Evolutionary conservation across 2,888 invertebrate genomes (phyloP), one percentile per base, ranked within the genome.

Genomic region (Andrena flavipes): DNA sequence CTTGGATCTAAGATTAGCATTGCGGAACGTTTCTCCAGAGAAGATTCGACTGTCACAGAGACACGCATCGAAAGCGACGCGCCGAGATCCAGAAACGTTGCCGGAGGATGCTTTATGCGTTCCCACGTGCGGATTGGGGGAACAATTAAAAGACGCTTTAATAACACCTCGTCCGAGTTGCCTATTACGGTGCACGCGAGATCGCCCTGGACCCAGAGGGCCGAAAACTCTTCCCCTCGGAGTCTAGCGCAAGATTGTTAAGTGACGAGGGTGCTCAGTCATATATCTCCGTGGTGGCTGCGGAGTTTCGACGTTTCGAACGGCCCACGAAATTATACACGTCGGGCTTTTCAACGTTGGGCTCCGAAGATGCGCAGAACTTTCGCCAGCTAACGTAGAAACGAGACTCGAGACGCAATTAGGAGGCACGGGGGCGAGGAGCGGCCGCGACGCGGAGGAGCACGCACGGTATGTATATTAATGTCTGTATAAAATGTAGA

Each of bases 141-240:
- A 91, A 91, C 91, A 92, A 92, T 92, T 92, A 92, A 91, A 91
- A 90, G 86, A 88, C 89, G 87, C 89, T 91, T 92, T 92, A 92
- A 92, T 92, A 92, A 92, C 91, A 92, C 90, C 91, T 88, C 87
- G 85, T 82, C 88, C 83, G 86, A 88, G 89, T 89, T 87, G 90
- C 86, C 91, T 89, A 92, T 92, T 91, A 91, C 85, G 88, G 84
- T 74, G 87, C 81, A 79, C 82, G 87, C 80, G 74, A 84, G 84
- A 81, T 84, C 75, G 70, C 68, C 68, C 59, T 56, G 80, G 56
- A 84, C 85, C 88, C 84, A 84, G 81, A 80, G 88, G 86, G 79
- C 83, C 80, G 67, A 73, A 87, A 81, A 81, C 76, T 79, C 29
- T 67, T 65, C 33, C 64, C 30, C 42, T 62, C 48, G 65, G 75